phyloP scores from a whole-genome alignment of 2,797 vertebrate species.

The Tiaroga cobitis region DNA sequence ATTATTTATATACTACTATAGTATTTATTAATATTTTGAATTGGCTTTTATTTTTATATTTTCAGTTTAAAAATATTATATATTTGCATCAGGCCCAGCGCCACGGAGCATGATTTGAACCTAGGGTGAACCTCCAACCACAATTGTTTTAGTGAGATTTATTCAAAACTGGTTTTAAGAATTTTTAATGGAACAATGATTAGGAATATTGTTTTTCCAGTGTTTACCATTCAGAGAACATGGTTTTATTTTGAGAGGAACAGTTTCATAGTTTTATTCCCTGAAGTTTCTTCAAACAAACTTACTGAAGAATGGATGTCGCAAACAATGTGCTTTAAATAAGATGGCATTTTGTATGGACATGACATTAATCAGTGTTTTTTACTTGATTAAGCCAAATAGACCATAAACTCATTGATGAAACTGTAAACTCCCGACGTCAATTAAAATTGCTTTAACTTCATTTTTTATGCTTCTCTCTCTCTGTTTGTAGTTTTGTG shows the following conservation, averaged over 20 bases:
- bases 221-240: no score
- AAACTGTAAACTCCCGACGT: background rate
- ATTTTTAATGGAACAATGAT: no score
- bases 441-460: background rate
- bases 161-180: no score
- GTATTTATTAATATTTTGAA: background rate
- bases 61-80: background rate
- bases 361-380: background rate
- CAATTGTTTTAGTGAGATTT: no score
- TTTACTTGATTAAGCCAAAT: background rate
- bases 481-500: conserved; percentile 72
- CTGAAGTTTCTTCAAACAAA: background rate
- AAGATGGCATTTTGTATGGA: background rate
- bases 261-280: no score
- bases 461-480: background rate
- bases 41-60: background rate
- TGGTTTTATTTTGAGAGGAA: background rate
- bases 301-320: background rate
- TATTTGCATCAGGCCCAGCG: no score
- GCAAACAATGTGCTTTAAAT: background rate
- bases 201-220: no score
- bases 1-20: background rate
- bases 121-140: no score
- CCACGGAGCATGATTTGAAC: background rate
- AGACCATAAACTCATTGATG: background rate